Evolutionary conservation across 1,140 invertebrate genomes (phyloP).

Genomic region (Sycophaga agraensis): DNA sequence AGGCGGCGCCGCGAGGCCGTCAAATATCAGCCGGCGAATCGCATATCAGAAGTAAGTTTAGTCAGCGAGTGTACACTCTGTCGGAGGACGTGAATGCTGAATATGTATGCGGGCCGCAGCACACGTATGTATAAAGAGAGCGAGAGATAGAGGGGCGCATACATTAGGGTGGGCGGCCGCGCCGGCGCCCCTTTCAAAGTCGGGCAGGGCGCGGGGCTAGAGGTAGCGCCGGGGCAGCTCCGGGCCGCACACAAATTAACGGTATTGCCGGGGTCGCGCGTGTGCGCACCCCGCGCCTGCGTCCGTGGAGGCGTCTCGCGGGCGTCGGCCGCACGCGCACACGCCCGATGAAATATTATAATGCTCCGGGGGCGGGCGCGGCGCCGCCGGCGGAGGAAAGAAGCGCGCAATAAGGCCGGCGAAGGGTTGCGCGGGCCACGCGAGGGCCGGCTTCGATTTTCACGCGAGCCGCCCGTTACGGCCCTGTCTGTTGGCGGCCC

Average conservation of each 20-base stretch:
- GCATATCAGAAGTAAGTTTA: too few relatives aligned
- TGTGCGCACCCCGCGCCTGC: neutral
- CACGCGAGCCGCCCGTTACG: slow-evolving; percentile 52
- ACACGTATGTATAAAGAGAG: too few relatives aligned
- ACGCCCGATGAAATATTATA: neutral
- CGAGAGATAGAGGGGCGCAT: too few relatives aligned
- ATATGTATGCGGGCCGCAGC: too few relatives aligned
- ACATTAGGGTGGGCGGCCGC: too few relatives aligned
- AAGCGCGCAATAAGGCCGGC: neutral
- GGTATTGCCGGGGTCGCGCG: slow-evolving; percentile 49
- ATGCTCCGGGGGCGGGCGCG: neutral
- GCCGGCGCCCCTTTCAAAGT: slow-evolving; percentile 51
- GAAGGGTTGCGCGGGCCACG: slow-evolving; percentile 18
- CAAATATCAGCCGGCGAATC: too few relatives aligned
- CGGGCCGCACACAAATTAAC: slow-evolving; percentile 50
- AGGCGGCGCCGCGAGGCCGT: too few relatives aligned
- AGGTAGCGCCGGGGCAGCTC: too few relatives aligned
- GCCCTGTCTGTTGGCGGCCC: slow-evolving; percentile 41
- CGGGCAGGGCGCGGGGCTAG: too few relatives aligned
- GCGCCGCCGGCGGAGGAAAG: neutral
- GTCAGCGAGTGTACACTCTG: too few relatives aligned
- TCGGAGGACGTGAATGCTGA: too few relatives aligned
- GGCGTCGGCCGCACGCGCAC: slow-evolving; percentile 17
- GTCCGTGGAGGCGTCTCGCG: neutral
- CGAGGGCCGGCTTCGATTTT: slow-evolving; percentile 31